A percentile compares a stretch with the other conserved stretches of the same genome.
Evolutionary conservation across 2,797 vertebrate genomes (phyloP).

Genomic region (Carapus acus): DNA sequence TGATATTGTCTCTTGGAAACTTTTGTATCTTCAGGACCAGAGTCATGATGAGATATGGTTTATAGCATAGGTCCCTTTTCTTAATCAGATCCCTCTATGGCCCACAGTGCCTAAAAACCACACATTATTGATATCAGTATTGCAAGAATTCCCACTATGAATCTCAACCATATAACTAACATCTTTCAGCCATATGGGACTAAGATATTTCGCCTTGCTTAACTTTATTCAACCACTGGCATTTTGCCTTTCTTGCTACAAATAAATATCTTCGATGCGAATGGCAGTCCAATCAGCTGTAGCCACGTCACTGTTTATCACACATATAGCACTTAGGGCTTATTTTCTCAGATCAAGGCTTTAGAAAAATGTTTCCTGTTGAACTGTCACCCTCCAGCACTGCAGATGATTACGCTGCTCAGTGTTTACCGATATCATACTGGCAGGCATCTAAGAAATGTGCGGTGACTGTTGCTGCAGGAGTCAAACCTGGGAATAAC

Average conservation of each 20-base stretch:
- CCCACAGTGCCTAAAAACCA: conserved; percentile 27
- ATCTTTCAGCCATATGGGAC: conserved; percentile 33
- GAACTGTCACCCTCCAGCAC: neutral
- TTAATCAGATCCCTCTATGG: conserved; percentile 9
- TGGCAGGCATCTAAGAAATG: conserved; percentile 2
- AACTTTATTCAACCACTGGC: conserved; percentile 42
- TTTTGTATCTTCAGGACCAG: conserved; percentile 10
- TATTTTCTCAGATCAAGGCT: neutral
- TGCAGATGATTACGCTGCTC: neutral
- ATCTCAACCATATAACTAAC: conserved; percentile 32
- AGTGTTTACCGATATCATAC: neutral
- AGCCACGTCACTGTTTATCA: conserved; percentile 8
- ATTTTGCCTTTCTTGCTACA: conserved; percentile 39
- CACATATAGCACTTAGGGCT: conserved; percentile 14
- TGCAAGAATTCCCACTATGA: conserved; percentile 26
- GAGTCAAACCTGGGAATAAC: conserved; percentile 7
- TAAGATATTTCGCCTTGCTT: conserved; percentile 30
- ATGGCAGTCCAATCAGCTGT: neutral
- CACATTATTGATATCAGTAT: conserved; percentile 48
- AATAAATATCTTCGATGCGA: conserved; percentile 23
- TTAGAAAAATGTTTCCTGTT: neutral
- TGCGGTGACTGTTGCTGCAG: conserved; percentile 1
- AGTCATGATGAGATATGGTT: conserved; percentile 36
- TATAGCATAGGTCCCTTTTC: conserved; percentile 5
- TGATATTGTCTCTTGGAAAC: conserved; percentile 20